Percentiles rank a stretch among this genome's conserved stretches.
Conservation (phyloP, 92 coral and sea anemone species). For the Zoanthus gigantus region DNA sequence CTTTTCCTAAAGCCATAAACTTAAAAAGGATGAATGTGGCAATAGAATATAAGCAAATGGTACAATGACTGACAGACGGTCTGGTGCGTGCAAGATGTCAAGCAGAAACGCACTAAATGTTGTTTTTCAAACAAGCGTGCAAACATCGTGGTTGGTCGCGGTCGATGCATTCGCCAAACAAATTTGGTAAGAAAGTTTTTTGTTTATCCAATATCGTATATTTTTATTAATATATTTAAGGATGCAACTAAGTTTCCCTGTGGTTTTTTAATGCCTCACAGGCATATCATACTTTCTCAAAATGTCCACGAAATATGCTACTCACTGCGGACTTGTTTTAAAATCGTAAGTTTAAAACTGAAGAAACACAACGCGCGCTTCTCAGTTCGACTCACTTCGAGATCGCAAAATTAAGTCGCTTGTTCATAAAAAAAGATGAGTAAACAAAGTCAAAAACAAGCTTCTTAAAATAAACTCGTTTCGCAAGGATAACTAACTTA, state of each 20-base stretch:
- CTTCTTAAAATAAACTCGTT: too few relatives aligned
- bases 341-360: slow-evolving; percentile 6
- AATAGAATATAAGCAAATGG: not conserved
- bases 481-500: too few relatives aligned
- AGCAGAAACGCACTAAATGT: slow-evolving; percentile 15
- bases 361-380: slow-evolving; percentile 1
- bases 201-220: not conserved
- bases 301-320: slow-evolving; percentile 14
- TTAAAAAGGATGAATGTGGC: not conserved
- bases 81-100: slow-evolving; percentile 17
- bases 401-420: too few relatives aligned
- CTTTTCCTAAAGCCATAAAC: not conserved
- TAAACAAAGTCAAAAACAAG: too few relatives aligned
- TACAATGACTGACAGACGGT: slow-evolving; percentile 8
- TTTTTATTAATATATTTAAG: not conserved
- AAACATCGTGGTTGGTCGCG: not conserved
- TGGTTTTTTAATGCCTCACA: slow-evolving; percentile 10
- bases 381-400: not conserved
- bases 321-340: not conserved
- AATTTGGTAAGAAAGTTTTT: slow-evolving; percentile 1
- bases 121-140: slow-evolving; percentile 5
- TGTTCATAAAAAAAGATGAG: too few relatives aligned
- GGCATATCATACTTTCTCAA: slow-evolving; percentile 10
- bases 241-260: slow-evolving; percentile 7
- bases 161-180: slow-evolving; percentile 13